These are phyloP conservation scores for Callimorpha dominula DNA, from an alignment of 2,888 invertebrate genomes.

Conservation along the genomic window DNA sequence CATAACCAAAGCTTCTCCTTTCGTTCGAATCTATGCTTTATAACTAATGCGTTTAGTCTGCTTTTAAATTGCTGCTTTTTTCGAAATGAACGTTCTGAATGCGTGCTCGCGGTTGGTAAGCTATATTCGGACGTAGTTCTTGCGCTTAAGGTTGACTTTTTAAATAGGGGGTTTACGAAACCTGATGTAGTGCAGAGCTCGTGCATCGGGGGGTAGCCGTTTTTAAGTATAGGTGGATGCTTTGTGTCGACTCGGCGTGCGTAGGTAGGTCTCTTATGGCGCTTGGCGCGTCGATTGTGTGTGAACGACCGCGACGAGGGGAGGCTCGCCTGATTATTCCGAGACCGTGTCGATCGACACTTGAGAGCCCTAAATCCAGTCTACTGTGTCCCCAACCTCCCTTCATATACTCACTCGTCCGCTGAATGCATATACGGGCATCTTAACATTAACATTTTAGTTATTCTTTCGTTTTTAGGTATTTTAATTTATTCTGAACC, in stretches of 20 bases:
- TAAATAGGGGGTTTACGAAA: constrained; percentile 26
- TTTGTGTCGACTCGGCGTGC: constrained; percentile 77
- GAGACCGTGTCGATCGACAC: constrained; percentile 77
- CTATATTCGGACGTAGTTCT: constrained; percentile 33
- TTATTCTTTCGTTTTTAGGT: constrained; percentile 53
- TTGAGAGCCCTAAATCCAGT: constrained; percentile 78
- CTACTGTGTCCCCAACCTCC: constrained; percentile 58
- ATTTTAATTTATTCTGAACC: constrained; percentile 59
- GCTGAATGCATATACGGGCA: constrained; percentile 77
- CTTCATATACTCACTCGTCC: constrained; percentile 58
- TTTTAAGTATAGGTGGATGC: constrained; percentile 78
- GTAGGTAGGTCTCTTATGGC: constrained; percentile 80
- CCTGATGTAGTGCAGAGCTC: constrained; percentile 66
- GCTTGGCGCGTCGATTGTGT: constrained; percentile 80
- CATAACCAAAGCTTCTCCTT: constrained; percentile 56
- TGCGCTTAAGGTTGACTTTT: constrained; percentile 54
- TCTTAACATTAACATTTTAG: constrained; percentile 63
- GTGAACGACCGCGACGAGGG: constrained; percentile 84
- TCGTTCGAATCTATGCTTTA: constrained; percentile 71
- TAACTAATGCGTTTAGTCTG: constrained; percentile 59
- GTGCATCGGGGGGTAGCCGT: constrained; percentile 72
- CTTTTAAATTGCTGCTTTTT: constrained; percentile 62
- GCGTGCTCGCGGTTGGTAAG: constrained; percentile 46
- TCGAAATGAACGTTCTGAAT: constrained; percentile 66
- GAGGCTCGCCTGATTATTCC: constrained; percentile 82